Evolutionary conservation across 2,888 invertebrate genomes (phyloP), one percentile per base, ranked within the genome.

Genomic region (Brachyopa scutellaris): DNA sequence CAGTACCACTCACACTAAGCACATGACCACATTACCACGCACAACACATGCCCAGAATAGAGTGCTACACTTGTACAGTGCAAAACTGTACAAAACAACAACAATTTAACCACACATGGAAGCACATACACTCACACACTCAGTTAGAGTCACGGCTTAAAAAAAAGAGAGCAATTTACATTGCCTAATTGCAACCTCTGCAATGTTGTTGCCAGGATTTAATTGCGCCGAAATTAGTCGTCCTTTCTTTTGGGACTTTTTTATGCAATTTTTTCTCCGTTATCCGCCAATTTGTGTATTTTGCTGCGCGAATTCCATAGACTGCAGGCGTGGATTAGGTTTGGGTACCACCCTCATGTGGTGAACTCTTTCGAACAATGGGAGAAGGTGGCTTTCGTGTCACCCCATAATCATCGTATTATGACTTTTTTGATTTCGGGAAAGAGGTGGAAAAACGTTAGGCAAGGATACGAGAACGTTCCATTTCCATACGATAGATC

Each of bases 151-250:
- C 72, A 45, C 23, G 72, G 62, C 49, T 61, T 42, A 66, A 61
- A 61, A 55, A 62, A 13, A 61, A 55, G 69, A 13, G 62, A 62
- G 55, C 70, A 70, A 70, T 70, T 70, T 51, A 76, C 62, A 64
- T 80, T 69, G 64, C 69, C 69, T 80, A 80, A 80, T 80, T 80
- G 80, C 80, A 80, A 70, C 51, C 59, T 57, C 59, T 57, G 76
- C 76, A 64, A 80, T 70, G 67, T 76, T 80, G 76, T 76, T 80
- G 80, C 80, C 64, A 80, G 74, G 62, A 69, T 80, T 74, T 74
- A 80, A 80, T 80, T 74, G 80, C 69, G 62, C 59, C 45, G 7
- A 70, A 80, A 70, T 76, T 80, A 76, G 76, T 57, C 23, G 38
- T 36, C 9, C 26, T 38, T 26, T 59, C 31, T 31, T 47, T 45